Evolutionary conservation across 2,797 vertebrate species (phyloP).

Genomic region (Diplodus puntazzo): DNA sequence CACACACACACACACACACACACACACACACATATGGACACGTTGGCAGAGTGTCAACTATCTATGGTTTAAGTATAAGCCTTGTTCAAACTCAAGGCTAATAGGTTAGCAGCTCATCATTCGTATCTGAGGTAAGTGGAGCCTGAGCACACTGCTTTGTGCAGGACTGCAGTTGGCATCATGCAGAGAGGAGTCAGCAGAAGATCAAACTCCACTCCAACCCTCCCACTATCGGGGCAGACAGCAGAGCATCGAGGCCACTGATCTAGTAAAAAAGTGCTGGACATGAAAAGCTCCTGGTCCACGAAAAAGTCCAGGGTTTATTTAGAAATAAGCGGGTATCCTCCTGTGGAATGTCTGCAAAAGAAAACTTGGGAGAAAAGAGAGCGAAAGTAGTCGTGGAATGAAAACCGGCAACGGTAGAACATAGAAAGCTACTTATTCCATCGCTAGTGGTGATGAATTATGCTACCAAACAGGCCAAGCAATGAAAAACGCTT

Average conservation of each 20-base stretch:
- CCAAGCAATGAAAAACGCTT: too few species aligned
- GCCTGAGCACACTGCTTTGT: slow-evolving; percentile 30
- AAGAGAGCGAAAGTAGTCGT: not conserved
- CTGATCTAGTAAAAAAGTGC: slow-evolving; percentile 14
- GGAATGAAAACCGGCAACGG: too few species aligned
- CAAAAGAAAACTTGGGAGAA: not conserved
- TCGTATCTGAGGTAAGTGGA: slow-evolving; percentile 38
- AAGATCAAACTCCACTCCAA: slow-evolving; percentile 55
- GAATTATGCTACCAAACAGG: too few species aligned
- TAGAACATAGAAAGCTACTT: too few species aligned
- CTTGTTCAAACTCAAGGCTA: slow-evolving; percentile 55
- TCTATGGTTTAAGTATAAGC: slow-evolving; percentile 39
- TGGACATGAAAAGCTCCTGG: slow-evolving; percentile 24
- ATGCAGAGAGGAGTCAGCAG: slow-evolving; percentile 45
- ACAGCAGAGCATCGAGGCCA: slow-evolving; percentile 9
- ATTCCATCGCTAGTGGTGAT: too few species aligned
- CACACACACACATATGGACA: not conserved
- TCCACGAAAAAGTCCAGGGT: not conserved
- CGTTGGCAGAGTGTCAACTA: slow-evolving; percentile 29
- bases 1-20: too few species aligned
- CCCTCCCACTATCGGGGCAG: slow-evolving; percentile 24
- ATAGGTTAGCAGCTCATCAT: slow-evolving; percentile 42
- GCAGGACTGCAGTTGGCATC: slow-evolving; percentile 34
- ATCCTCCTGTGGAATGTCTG: not conserved
- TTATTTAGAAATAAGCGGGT: slow-evolving; percentile 13